Base-by-base conservation (phyloP, 1,140 invertebrate species). In the Halyomorpha halys region DNA sequence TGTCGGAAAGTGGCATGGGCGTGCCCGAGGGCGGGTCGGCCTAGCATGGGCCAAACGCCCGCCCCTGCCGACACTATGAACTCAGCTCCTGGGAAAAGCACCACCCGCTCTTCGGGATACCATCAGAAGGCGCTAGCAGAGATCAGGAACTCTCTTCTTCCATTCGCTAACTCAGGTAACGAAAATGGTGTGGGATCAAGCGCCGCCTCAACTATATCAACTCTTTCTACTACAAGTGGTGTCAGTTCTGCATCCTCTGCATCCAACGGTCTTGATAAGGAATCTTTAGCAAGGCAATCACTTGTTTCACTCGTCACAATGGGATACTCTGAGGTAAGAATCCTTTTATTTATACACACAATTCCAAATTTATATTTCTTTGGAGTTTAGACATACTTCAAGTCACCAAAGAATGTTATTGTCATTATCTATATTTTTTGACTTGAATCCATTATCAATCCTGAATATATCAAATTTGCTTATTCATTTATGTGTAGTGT, bases 91-190 rank as follows among this genome's bases (percentile, higher is more conserved):
- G 77, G 75, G 75, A 85, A 85, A 78, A 81, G 82, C 74, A 80
- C 80, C 74, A 83, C 83, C 79, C 84, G 85, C 74, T 83, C 83
- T 75, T 85, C 86, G 78, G 86, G 85, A 78, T 92, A 91, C 76
- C 86, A 88, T 76, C 86, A 90, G 74, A 90, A 91, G 77, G 66
- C 89, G 70, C 80, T 94, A 75, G 86, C 86, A 75, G 85, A 90
- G 76, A 94, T 94, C 72, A 81, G 89, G 62, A 90, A 90, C 72
- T 90, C 88, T 54, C 75, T 94, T 67, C 79, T 87, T 70, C 89
- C 89, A 51, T 93, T 90, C 74, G 88, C 88, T 59, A 89, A 88
- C 69, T 82, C 82, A 68, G 69, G 68, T 56, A 63, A 23, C 34
- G 62, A 56, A 15, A 74, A 80, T 59, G 77, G 78, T 68, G 79